phyloP scores from a whole-genome alignment of 2,888 invertebrate genomes.

The Meiosimyza decipiens region DNA sequence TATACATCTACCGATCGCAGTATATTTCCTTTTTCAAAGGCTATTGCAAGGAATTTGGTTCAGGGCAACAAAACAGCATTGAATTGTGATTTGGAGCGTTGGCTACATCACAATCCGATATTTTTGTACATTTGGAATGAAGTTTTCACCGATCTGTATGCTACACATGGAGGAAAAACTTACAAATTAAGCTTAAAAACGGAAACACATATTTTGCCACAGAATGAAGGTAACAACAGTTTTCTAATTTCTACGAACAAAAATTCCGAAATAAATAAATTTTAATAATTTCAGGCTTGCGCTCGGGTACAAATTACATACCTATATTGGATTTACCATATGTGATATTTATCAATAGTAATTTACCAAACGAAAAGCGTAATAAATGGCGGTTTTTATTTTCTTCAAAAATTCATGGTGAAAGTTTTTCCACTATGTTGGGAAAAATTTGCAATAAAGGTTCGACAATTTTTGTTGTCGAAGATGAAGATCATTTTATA shows the following conservation, averaged over 20 bases:
- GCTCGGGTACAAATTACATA: conserved; percentile 80
- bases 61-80: conserved; percentile 58
- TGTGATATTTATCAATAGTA: conserved; percentile 82
- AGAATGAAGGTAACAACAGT: conserved; percentile 48
- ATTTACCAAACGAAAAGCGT: conserved; percentile 80
- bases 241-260: background rate
- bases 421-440: conserved; percentile 85
- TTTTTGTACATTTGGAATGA: conserved; percentile 69
- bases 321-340: conserved; percentile 79
- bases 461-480: conserved; percentile 84
- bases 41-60: conserved; percentile 67
- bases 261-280: background rate
- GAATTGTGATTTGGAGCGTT: conserved; percentile 57
- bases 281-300: conserved; percentile 69
- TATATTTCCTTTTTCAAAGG: conserved; percentile 71
- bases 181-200: conserved; percentile 37
- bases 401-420: conserved; percentile 88
- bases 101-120: conserved; percentile 69
- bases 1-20: conserved; percentile 71
- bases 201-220: conserved; percentile 54
- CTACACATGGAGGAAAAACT: conserved; percentile 48
- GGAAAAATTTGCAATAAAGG: conserved; percentile 83
- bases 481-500: conserved; percentile 82
- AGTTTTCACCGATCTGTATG: conserved; percentile 70
- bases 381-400: conserved; percentile 89